phyloP scores from a whole-genome alignment of 2,888 invertebrate species.

The Steinernema hermaphroditum region DNA sequence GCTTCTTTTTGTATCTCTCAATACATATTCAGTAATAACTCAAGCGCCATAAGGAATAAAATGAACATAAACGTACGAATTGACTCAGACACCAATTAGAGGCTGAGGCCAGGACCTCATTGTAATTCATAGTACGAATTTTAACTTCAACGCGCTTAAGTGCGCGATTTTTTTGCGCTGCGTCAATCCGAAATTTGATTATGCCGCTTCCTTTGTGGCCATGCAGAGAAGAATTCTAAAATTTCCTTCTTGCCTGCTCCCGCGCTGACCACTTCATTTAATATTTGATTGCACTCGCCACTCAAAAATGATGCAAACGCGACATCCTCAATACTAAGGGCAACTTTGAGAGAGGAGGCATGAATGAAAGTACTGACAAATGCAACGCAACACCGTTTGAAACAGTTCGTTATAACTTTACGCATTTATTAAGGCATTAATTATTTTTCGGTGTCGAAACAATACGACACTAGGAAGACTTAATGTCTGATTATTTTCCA shows the following conservation, averaged over 20 bases:
- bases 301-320: not conserved
- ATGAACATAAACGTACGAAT: not conserved
- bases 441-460: too few species aligned
- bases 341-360: too few species aligned
- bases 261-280: constrained; percentile 23
- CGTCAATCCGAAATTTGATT: constrained; percentile 6
- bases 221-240: not conserved
- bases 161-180: constrained; percentile 20
- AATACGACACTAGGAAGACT: too few species aligned
- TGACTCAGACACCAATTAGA: constrained; percentile 6
- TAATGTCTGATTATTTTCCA: too few species aligned
- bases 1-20: not conserved
- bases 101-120: not conserved
- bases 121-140: not conserved
- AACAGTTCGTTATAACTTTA: too few species aligned
- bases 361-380: too few species aligned
- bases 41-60: not conserved
- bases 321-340: too few species aligned
- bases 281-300: constrained; percentile 18
- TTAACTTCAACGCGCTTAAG: constrained; percentile 8
- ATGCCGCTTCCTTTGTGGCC: constrained; percentile 15
- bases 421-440: too few species aligned
- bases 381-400: too few species aligned
- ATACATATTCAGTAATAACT: not conserved
- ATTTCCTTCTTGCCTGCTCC: constrained; percentile 2